Evolutionary conservation across 2,888 invertebrate species (phyloP), one percentile per base, ranked within the genome.

Genomic region (Rhopalosiphum nymphaeae): DNA sequence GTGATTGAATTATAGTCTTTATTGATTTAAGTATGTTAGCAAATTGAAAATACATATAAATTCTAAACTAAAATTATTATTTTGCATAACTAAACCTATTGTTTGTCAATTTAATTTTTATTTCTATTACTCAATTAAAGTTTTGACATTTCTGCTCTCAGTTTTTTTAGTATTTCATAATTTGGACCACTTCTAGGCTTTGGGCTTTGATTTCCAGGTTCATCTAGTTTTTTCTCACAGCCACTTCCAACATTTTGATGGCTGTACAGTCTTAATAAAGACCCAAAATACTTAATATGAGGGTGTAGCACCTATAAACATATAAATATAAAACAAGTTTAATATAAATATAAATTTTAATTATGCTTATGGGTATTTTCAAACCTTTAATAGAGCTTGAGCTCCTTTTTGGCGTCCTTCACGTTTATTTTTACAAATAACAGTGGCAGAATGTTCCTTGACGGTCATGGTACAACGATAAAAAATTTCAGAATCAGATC

Each of bases 401-500:
- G 99, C 98, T 44, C 99, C 99, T 95, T 98, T 96, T 96, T 99
- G 99, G 96, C 99, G 99, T 26, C 99, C 99, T 95, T 98, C 98
- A 95, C 98, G 97, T 96, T 99, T 99, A 96, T 99, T 99, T 96
- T 98, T 98, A 96, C 99, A 99, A 36, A 97, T 96, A 42, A 99
- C 98, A 61, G 98, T 98, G 1, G 98, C 99, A 26, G 97, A 97
- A 96, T 99, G 98, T 96, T 98, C 98, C 91, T 99, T 99, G 86
- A 99, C 99, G 29, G 97, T 97, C 98, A 99, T 99, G 53, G 98
- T 98, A 95, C 99, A 98, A 96, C 99, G 98, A 95, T 99, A 99
- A 92, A 94, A 91, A 42, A 94, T 93, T 42, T 87, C 85, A 44
- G 94, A 91, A 53, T 94, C 94, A 95, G 98, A 98, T 96, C 99